Evolutionary conservation across 2,113 vertebrate genomes (phyloP), one percentile per base, ranked within the genome.

Genomic region (Cygnus buccinator): DNA sequence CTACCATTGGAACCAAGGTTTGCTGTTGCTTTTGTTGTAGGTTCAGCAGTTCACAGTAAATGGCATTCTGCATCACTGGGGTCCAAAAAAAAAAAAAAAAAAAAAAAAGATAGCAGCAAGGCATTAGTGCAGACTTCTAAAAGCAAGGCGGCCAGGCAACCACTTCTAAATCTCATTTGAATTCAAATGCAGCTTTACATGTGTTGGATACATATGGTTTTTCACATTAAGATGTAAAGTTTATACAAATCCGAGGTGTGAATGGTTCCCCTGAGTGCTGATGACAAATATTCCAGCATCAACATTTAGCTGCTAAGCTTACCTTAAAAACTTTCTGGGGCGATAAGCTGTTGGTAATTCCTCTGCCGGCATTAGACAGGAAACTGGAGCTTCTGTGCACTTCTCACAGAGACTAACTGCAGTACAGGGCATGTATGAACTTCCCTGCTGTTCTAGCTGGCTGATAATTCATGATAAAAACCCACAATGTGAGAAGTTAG

Each of bases 281-380:
- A 95, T 97, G 95, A 97, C 96, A 96, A 97, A 96, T 94, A 96
- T 81, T 93, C 94, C 80, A 87, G 37, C 62, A 95, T 87, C 95
- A 95, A 92, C 84, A 55, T 81, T 93, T 91, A 83, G 92, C 77
- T 91, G 92, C 78, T 95, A 96, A 95, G 84, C 70, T 96, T 96
- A 95, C 89, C 93, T 97, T 93, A 92, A 94, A 97, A 97, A 94
- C 77, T 94, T 94, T 74, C 91, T 82, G 81, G 91, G 74, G 66
- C 91, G 96, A 94, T 96, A 96, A 96, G 55, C 90, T 89, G 87
- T 74, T 95, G 62, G 94, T 93, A 94, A 94, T 96, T 96, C 94
- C 92, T 91, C 66, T 91, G 57, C 84, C 6, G 37, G 55, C 59
- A 20, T 91, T 96, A 91, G 86, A 55, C 0, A 37, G 3, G 83